Evolutionary conservation across 2,113 vertebrate genomes (phyloP).

Genomic region (Archilochus colubris): DNA sequence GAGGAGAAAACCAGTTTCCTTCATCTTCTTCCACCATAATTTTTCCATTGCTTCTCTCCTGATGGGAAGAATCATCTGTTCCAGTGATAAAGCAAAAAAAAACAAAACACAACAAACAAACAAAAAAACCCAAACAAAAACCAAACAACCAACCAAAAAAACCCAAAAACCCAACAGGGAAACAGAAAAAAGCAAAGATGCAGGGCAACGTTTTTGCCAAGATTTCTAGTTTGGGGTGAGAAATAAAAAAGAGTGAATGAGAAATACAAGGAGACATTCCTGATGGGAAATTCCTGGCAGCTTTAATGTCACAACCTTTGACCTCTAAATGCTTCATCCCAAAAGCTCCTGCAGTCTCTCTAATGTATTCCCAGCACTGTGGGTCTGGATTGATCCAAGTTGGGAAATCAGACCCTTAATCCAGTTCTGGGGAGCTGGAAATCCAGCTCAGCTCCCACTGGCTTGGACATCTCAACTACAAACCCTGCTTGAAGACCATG

Average conservation of each 20-base stretch:
- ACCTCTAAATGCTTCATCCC: neutral
- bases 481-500: fast-evolving
- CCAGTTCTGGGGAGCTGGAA: neutral
- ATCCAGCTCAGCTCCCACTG: neutral
- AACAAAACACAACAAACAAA: neutral
- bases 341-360: neutral
- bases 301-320: neutral
- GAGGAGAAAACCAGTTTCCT: neutral
- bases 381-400: neutral
- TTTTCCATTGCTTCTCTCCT: neutral
- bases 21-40: neutral
- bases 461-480: neutral
- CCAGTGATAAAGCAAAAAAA: neutral
- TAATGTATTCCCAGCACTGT: neutral
- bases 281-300: neutral
- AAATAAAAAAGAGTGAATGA: neutral
- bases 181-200: neutral
- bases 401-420: neutral
- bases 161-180: neutral
- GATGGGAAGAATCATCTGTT: neutral
- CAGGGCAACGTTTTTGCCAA: neutral
- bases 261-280: neutral
- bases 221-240: neutral
- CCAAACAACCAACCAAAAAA: neutral
- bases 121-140: neutral